Evolutionary conservation across 2,888 invertebrate species (phyloP).

Genomic region (Drosophila leonis): DNA sequence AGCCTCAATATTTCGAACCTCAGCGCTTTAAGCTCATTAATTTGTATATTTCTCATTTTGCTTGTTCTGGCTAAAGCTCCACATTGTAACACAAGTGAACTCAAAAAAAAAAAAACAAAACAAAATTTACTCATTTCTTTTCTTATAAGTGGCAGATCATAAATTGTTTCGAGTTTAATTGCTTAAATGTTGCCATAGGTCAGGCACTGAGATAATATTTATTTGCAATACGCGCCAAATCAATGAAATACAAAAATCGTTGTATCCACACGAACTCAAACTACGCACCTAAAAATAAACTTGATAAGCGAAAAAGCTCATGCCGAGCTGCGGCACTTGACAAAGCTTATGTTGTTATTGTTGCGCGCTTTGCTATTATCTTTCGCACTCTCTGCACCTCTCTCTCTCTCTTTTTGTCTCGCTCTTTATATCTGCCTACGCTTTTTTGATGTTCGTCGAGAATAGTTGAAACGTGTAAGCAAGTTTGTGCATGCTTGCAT

Average conservation of each 20-base stretch:
- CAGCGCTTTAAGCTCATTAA: neutral
- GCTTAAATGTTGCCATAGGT: slow-evolving; percentile 19
- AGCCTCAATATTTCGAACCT: neutral
- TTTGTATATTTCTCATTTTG: neutral
- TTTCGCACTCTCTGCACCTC: neutral
- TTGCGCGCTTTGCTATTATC: neutral
- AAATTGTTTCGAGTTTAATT: neutral
- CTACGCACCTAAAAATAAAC: slow-evolving; percentile 11
- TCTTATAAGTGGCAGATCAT: neutral
- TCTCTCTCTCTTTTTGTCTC: neutral
- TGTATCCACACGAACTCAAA: slow-evolving; percentile 2
- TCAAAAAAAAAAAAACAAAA: neutral
- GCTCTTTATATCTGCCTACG: neutral
- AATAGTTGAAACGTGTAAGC: neutral
- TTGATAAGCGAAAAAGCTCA: neutral
- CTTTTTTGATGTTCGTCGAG: neutral
- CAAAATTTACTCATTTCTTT: neutral
- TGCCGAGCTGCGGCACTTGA: neutral
- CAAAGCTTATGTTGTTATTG: neutral
- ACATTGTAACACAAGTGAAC: neutral
- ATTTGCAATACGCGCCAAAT: slow-evolving; percentile 11
- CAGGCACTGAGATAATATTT: neutral
- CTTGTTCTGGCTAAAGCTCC: neutral
- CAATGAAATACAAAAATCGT: neutral
- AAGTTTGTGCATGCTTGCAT: neutral